Evolutionary conservation across 2,888 invertebrate genomes (phyloP).

Genomic region (Papilio demoleus): DNA sequence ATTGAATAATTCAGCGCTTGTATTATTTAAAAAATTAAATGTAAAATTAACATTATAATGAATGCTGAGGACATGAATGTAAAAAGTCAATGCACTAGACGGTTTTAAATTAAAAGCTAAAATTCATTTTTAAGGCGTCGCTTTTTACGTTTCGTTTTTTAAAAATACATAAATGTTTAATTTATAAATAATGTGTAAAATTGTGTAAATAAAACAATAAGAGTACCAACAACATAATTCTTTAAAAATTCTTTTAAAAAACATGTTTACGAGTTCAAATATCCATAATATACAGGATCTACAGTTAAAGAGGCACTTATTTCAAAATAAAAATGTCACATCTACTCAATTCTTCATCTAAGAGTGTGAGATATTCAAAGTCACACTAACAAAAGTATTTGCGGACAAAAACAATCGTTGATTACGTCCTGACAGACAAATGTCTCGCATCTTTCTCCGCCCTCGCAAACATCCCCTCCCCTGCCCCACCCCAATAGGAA

Average conservation of each 20-base stretch:
- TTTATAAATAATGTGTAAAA: too few species aligned
- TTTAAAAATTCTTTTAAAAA: too few species aligned
- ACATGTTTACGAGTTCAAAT: too few species aligned
- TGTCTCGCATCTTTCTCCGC: constrained; percentile 59
- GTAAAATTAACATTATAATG: background rate
- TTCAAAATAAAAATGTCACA: background rate
- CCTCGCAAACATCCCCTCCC: constrained; percentile 41
- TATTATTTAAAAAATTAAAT: background rate
- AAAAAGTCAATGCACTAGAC: background rate
- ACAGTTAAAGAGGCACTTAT: too few species aligned
- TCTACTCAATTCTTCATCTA: background rate
- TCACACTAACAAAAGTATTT: constrained; percentile 4
- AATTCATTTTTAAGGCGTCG: too few species aligned
- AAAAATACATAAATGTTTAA: too few species aligned
- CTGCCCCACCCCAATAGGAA: constrained; percentile 50
- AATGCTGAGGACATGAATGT: background rate
- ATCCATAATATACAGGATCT: too few species aligned
- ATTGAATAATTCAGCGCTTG: background rate
- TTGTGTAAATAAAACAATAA: too few species aligned
- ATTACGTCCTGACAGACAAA: constrained; percentile 59
- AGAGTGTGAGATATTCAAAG: background rate
- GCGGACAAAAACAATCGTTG: constrained; percentile 43
- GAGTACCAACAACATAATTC: too few species aligned
- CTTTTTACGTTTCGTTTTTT: too few species aligned
- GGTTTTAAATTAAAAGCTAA: background rate